Evolutionary conservation across 2,797 vertebrate genomes (phyloP).

Genomic region (Propithecus perrieri): DNA sequence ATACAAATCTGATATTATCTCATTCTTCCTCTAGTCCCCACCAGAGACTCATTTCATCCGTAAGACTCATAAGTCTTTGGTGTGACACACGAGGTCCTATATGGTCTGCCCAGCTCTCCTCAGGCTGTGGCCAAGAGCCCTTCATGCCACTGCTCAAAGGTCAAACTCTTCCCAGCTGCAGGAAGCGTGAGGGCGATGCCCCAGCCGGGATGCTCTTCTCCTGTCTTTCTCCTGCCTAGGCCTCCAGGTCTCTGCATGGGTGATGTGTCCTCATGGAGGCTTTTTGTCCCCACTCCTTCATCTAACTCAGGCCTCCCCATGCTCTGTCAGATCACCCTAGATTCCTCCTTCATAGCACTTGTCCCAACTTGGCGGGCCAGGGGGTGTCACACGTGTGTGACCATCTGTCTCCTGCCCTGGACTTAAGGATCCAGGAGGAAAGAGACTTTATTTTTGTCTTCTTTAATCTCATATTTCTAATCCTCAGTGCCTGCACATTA

Average conservation of each 20-base stretch:
- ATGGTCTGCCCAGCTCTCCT: not conserved
- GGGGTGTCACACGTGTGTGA: not conserved
- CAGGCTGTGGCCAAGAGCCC: fast-evolving
- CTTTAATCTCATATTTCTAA: not conserved
- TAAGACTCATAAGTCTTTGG: not conserved
- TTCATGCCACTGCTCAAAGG: not conserved
- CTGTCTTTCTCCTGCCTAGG: not conserved
- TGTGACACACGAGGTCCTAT: too few relatives aligned
- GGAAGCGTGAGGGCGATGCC: not conserved
- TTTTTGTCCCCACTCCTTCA: not conserved
- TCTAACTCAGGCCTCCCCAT: not conserved
- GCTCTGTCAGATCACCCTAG: not conserved
- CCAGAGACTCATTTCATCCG: not conserved
- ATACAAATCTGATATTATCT: not conserved
- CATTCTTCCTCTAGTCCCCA: not conserved
- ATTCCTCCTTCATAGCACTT: not conserved
- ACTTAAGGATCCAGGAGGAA: not conserved
- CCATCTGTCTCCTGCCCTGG: not conserved
- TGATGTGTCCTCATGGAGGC: fast-evolving
- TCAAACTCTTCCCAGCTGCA: not conserved
- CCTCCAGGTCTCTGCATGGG: fast-evolving
- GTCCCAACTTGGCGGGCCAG: not conserved
- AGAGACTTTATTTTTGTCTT: not conserved
- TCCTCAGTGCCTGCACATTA: fast-evolving
- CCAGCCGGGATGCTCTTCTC: not conserved